Base-by-base conservation (phyloP, 2,113 vertebrate species). In the Dissostichus mawsoni region DNA sequence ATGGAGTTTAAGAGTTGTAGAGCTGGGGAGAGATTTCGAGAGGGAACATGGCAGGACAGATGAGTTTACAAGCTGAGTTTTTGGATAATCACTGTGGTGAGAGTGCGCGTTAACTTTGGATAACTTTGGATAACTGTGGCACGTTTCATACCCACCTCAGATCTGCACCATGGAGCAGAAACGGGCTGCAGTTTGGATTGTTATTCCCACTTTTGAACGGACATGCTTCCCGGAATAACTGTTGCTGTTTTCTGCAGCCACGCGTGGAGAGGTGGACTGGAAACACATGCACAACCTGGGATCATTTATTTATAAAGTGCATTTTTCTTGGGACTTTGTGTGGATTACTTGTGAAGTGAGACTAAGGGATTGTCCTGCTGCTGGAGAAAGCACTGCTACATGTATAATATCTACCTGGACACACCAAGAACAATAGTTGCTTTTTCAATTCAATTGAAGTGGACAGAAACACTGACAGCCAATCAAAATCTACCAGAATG, bases 161-260 rank as follows among this genome's bases (percentile, higher is more conserved):
- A 53, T 44, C 41, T 18, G 56, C 70, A 4, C 57, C 76, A 41
- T 47, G 83, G 68, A 52, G 71, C 44, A 36, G n/a, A 0, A 29
- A 1, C 51, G 9, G 51, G 18, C 78, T 41, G 16, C 62, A 20
- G 5, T 17, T 5, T 18, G 78, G 74, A 86, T 23, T 5, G 6
- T 2, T 36, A 44, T 6, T 8, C 41, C n/a, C 7, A 17, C 29
- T 55, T 73, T 56, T 78, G 51, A 70, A 29, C 63, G 69, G 76
- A 85, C 78, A 55, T 69, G 79, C 53, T 69, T 80, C 78, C 66
- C 50, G 70, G 77, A 74, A 65, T 81, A 45, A 83, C 69, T 62
- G 8, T 65, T 76, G 2, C 63, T 63, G 51, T 56, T 52, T 7
- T 55, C 11, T 52, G 63, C 78, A 84, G 53, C 80, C 70, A 69